Evolutionary conservation across 1,140 invertebrate species (phyloP).

Genomic region (Bombus superbus): DNA sequence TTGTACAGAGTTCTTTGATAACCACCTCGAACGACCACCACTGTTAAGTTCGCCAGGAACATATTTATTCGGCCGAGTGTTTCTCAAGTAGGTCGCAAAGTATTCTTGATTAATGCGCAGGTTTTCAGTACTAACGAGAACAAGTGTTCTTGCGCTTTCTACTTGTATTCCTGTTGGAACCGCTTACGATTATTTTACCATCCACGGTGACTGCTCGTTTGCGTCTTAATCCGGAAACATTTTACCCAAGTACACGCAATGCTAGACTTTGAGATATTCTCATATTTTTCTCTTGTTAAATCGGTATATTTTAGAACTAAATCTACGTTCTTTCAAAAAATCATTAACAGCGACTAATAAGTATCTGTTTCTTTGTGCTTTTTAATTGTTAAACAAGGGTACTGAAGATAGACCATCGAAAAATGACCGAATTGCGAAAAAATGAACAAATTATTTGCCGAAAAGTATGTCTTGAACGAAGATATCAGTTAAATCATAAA

Average conservation of each 20-base stretch:
- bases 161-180: slow-evolving; percentile 1
- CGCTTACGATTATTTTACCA: no score
- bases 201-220: no score
- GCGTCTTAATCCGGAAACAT: slow-evolving; percentile 51
- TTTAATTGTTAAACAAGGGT: no score
- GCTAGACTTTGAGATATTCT: not conserved
- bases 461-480: no score
- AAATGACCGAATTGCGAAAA: no score
- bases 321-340: no score
- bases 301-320: not conserved
- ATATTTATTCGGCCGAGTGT: slow-evolving; percentile 29
- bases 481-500: no score
- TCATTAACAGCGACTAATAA: no score
- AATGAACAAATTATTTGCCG: no score
- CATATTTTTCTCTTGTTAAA: not conserved
- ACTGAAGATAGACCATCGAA: no score
- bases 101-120: slow-evolving; percentile 56
- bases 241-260: slow-evolving; percentile 32
- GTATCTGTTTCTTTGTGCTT: no score
- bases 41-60: not conserved
- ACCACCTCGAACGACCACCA: not conserved
- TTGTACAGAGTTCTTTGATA: slow-evolving; percentile 16
- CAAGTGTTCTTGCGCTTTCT: slow-evolving; percentile 39
- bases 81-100: slow-evolving; percentile 54
- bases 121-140: slow-evolving; percentile 34